Evolutionary conservation across 2,113 vertebrate species (phyloP), one percentile per base, ranked within the genome.

Genomic region (Sorex fumeus): DNA sequence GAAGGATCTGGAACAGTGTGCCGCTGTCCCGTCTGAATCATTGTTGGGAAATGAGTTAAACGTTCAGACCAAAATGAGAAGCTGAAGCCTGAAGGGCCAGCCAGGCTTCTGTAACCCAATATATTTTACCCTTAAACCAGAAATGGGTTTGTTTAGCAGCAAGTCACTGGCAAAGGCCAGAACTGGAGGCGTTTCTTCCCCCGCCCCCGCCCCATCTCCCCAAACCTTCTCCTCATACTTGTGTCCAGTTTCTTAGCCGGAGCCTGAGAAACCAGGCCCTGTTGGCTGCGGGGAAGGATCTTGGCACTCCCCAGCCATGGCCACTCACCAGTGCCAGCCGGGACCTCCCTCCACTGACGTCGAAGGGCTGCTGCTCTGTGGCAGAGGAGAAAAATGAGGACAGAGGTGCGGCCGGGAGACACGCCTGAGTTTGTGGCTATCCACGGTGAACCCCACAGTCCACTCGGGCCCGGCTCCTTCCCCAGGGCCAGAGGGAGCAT

Each of bases 41-140:
- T 93, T 96, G 72, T 91, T 97, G 87, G 92, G 87, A 93, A 96
- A 86, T 86, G 80, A 93, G 95, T 88, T 96, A 75, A n/a, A 95
- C 96, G 76, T 93, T 89, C 94, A 97, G 94, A 90, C 97, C 0
- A 92, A 95, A 88, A 91, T 40, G 93, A 81, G 94, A 94, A 96
- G 91, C 74, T 91, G 95, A 90, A 95, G 96, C 79, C 75, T 15
- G 62, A 78, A 90, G 76, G 75, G 95, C 80, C 95, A 96, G 97
- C 95, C 97, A 98, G 28, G 81, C 82, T 87, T 9, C 78, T 92
- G 95, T 95, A 97, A 92, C 64, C 83, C 88, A 93, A 95, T 97
- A 95, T 91, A 94, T 96, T 97, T 97, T 97, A 96, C 94, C 94
- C 96, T 97, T 97, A 97, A 95, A 95, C 96, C 88, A 96, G 95